Evolutionary conservation across 2,888 invertebrate genomes (phyloP).

Genomic region (Epirrita christyi): DNA sequence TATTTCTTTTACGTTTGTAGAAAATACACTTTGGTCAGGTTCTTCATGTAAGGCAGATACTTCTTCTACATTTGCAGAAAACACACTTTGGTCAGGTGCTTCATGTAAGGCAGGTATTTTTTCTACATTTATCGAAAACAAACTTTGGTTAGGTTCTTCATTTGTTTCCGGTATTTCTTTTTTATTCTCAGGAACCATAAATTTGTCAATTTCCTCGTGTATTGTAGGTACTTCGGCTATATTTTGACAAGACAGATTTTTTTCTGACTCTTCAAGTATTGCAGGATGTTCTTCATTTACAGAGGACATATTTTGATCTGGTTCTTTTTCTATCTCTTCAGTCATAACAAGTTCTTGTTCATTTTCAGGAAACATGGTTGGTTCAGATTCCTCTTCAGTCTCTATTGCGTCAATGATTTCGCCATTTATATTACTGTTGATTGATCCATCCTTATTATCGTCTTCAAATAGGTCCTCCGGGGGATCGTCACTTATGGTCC

Average conservation of each 20-base stretch:
- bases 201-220: conserved; percentile 1
- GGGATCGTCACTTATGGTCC: conserved; percentile 69
- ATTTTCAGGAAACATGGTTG: conserved; percentile 17
- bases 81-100: neutral
- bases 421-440: conserved; percentile 49
- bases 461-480: conserved; percentile 80
- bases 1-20: conserved; percentile 5
- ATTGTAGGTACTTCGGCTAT: conserved; percentile 3
- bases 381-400: conserved; percentile 11
- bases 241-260: conserved; percentile 6
- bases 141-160: neutral
- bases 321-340: conserved; percentile 19
- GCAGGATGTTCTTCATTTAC: conserved; percentile 5
- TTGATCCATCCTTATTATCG: conserved; percentile 54
- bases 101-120: conserved; percentile 2
- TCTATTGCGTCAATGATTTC: conserved; percentile 7
- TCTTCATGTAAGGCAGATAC: neutral
- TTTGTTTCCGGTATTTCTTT: conserved; percentile 1
- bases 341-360: conserved; percentile 7
- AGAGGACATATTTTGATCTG: conserved; percentile 11
- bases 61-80: conserved; percentile 1
- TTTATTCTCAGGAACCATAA: conserved; percentile 1
- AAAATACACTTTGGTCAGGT: neutral
- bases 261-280: neutral
- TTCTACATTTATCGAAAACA: neutral